These are phyloP conservation scores for Polydrusus cervinus DNA, from an alignment of 2,888 invertebrate genomes.

Conservation along the genomic window DNA sequence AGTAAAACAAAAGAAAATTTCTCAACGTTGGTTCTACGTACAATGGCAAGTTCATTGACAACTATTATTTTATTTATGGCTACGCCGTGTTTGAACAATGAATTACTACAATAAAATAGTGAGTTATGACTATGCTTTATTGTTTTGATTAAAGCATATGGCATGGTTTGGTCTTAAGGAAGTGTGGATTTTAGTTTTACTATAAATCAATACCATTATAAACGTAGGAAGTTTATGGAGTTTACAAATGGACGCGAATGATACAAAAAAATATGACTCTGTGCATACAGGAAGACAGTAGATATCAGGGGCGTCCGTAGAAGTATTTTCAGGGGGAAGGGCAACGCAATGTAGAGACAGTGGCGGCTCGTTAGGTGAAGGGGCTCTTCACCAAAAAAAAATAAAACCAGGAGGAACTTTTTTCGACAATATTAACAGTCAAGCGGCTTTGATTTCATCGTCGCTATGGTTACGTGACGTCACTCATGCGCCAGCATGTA, in stretches of 20 bases:
- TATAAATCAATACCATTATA: slow-evolving; percentile 22
- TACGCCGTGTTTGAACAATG: slow-evolving; percentile 44
- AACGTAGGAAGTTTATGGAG: not conserved
- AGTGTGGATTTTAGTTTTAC: slow-evolving; percentile 23
- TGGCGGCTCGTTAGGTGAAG: no score
- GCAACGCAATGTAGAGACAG: no score
- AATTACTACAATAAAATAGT: slow-evolving; percentile 44
- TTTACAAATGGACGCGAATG: not conserved
- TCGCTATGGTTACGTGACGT: no score
- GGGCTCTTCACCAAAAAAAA: no score
- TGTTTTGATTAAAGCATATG: slow-evolving; percentile 37
- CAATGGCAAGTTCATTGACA: slow-evolving; percentile 47
- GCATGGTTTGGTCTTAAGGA: slow-evolving; percentile 20
- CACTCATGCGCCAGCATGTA: no score
- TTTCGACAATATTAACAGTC: no score
- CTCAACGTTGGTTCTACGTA: slow-evolving; percentile 22
- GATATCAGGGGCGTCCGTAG: no score
- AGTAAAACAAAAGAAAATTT: slow-evolving; percentile 40
- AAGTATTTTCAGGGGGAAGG: no score
- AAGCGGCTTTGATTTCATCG: no score
- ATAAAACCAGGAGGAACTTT: no score
- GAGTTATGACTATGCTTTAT: slow-evolving; percentile 30
- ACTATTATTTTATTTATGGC: slow-evolving; percentile 45
- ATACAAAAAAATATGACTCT: no score
- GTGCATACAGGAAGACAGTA: no score